Evolutionary conservation across 2,797 vertebrate genomes (phyloP).

Genomic region (Ctenopoma kingsleyae): DNA sequence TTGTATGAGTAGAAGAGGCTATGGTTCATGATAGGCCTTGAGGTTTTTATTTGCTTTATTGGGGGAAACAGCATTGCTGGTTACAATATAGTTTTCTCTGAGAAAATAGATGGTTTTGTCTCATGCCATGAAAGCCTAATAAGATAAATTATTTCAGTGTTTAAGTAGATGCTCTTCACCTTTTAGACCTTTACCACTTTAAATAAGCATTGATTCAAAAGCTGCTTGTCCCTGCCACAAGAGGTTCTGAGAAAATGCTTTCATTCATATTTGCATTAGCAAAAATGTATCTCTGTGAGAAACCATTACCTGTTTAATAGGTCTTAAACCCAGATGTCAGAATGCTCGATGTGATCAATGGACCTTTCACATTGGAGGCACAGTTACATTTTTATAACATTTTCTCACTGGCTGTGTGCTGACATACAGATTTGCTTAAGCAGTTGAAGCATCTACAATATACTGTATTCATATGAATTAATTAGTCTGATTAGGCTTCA

Average conservation of each 20-base stretch:
- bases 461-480: no score
- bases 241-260: background rate
- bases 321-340: background rate
- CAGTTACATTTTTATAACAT: no score
- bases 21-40: slow-evolving; percentile 7
- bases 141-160: slow-evolving; percentile 15
- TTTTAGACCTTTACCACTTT: slow-evolving; percentile 13
- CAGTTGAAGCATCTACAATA: no score
- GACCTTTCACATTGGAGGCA: background rate
- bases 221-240: slow-evolving; percentile 2
- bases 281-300: background rate
- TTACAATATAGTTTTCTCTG: slow-evolving; percentile 9
- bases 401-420: no score
- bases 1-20: background rate
- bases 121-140: slow-evolving; percentile 20
- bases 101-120: slow-evolving; percentile 5
- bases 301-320: background rate
- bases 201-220: slow-evolving; percentile 33
- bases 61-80: background rate
- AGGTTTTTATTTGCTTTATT: slow-evolving; percentile 12
- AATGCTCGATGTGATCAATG: background rate
- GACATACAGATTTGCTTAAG: no score
- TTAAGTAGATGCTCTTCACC: slow-evolving; percentile 27
- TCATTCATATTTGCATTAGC: slow-evolving; percentile 5
- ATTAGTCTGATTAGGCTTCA: no score